Evolutionary conservation across 2,113 vertebrate species (phyloP).

Genomic region (Cinclus mexicanus): DNA sequence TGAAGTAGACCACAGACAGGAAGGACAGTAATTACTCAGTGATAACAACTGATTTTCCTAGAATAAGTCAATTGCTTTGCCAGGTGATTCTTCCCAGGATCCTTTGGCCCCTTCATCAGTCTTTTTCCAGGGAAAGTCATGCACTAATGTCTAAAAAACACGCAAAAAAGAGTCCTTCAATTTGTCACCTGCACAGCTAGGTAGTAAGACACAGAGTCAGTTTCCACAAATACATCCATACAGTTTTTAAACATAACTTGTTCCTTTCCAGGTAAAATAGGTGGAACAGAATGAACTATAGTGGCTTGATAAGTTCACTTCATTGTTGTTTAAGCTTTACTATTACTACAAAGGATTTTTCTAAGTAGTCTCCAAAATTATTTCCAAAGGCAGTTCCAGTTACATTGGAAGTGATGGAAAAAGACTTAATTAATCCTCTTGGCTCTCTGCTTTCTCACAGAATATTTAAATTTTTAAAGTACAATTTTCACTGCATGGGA

Average conservation of each 20-base stretch:
- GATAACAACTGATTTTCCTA: neutral
- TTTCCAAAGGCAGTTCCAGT: neutral
- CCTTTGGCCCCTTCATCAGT: neutral
- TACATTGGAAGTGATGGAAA: neutral
- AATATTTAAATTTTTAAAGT: neutral
- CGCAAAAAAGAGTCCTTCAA: neutral
- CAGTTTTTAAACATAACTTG: neutral
- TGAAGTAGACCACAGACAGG: neutral
- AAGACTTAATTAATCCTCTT: neutral
- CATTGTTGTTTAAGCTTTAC: neutral
- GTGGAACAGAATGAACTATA: neutral
- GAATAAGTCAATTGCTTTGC: neutral
- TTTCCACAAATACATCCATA: neutral
- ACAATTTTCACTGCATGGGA: neutral
- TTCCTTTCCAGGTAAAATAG: neutral
- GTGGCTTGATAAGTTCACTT: neutral
- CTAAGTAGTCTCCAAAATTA: slow-evolving; percentile 15
- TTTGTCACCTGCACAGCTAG: neutral
- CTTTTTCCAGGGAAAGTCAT: neutral
- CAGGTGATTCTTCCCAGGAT: neutral
- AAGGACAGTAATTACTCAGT: neutral
- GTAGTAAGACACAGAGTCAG: neutral
- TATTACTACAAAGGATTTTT: neutral
- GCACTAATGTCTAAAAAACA: neutral
- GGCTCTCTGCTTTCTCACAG: neutral